Conservation (phyloP, 2,888 invertebrate genomes). For the Amphimallon solstitiale region DNA sequence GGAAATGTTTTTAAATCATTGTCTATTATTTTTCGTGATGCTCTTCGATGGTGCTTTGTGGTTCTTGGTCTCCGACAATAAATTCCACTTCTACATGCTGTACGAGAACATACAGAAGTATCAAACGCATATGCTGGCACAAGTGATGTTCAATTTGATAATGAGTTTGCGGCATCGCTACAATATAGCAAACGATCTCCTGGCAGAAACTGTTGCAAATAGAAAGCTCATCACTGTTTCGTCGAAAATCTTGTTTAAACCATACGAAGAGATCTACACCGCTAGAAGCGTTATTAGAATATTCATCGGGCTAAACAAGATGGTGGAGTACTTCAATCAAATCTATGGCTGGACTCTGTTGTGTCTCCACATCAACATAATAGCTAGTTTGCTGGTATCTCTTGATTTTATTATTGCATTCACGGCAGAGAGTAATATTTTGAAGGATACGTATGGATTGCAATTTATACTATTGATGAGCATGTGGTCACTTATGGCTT, state of each 20-base stretch:
- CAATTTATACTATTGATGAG: constrained; percentile 24
- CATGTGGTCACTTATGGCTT: constrained; percentile 18
- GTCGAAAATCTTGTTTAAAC: background rate
- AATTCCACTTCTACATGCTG: constrained; percentile 26
- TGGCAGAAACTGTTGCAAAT: constrained; percentile 12
- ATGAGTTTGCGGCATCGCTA: constrained; percentile 28
- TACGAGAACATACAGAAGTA: constrained; percentile 31
- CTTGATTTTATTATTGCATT: constrained; percentile 33
- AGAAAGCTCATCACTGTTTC: background rate
- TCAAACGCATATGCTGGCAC: constrained; percentile 22
- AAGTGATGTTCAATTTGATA: constrained; percentile 32
- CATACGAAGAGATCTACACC: background rate
- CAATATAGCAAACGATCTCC: constrained; percentile 12
- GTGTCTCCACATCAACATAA: constrained; percentile 31
- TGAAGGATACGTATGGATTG: constrained; percentile 14
- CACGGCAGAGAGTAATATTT: constrained; percentile 10
- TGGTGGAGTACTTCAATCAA: constrained; percentile 28
- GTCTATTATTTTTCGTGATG: constrained; percentile 3
- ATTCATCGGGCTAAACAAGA: constrained; percentile 30
- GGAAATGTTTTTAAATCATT: constrained; percentile 1
- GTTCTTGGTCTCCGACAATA: background rate
- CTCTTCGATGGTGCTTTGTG: constrained; percentile 25
- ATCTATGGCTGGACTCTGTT: constrained; percentile 33
- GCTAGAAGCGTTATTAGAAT: constrained; percentile 24
- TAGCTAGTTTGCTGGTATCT: constrained; percentile 30